phyloP scores from a whole-genome alignment of 2,113 vertebrate genomes.

The Nerophis lumbriciformis region DNA sequence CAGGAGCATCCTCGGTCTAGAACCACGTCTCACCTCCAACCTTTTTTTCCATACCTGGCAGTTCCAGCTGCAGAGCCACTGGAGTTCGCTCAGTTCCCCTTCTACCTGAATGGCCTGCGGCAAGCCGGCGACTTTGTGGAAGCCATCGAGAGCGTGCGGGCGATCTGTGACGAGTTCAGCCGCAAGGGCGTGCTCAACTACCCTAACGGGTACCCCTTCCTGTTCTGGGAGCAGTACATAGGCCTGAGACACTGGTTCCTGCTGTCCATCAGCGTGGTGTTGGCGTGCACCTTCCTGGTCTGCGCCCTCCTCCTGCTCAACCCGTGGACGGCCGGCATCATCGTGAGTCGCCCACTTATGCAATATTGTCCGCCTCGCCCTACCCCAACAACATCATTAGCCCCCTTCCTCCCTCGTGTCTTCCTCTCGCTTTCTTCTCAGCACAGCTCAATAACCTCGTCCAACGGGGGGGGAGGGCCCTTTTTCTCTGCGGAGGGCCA shows the following conservation, averaged over 20 bases:
- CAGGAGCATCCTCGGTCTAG: too few species aligned
- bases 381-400: slow-evolving; percentile 46
- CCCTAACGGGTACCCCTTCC: slow-evolving; percentile 95
- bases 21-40: not conserved
- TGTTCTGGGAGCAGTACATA: slow-evolving; percentile 99
- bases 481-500: slow-evolving; percentile 59
- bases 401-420: slow-evolving; percentile 27
- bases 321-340: slow-evolving; percentile 97
- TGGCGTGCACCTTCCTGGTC: slow-evolving; percentile 95
- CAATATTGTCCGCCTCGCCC: slow-evolving; percentile 19
- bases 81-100: slow-evolving; percentile 97
- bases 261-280: slow-evolving; percentile 90
- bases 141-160: slow-evolving; percentile 90
- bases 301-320: slow-evolving; percentile 96
- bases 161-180: slow-evolving; percentile 88
- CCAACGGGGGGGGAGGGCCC: slow-evolving; percentile 47
- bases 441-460: slow-evolving; percentile 69
- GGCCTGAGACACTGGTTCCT: slow-evolving; percentile 96
- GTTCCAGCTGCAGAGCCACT: slow-evolving; percentile 92
- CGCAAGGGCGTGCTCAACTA: slow-evolving; percentile 90
- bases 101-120: slow-evolving; percentile 96
- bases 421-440: slow-evolving; percentile 45
- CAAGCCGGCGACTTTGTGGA: slow-evolving; percentile 97
- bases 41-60: slow-evolving; percentile 40
- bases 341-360: slow-evolving; percentile 79